Evolutionary conservation across 2,888 invertebrate species (phyloP).

Genomic region (Spodoptera picta): DNA sequence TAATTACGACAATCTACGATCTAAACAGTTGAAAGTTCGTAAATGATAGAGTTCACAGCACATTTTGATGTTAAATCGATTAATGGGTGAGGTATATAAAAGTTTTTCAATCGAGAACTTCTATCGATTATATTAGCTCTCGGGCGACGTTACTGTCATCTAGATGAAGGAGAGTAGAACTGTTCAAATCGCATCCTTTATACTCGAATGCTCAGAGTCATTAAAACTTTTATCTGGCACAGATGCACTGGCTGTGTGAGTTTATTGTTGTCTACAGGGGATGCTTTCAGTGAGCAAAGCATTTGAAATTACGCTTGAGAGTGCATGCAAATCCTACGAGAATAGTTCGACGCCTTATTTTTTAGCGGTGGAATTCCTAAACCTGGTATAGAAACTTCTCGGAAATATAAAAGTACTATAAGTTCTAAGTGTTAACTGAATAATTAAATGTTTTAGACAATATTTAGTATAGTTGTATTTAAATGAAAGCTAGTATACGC

Average conservation of each 20-base stretch:
- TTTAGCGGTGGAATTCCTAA: conserved; percentile 23
- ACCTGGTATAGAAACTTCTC: not conserved
- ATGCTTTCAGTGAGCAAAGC: conserved; percentile 69
- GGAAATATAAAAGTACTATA: not conserved
- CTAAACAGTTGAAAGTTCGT: conserved; percentile 34
- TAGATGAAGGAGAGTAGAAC: conserved; percentile 63
- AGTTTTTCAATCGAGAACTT: conserved; percentile 76
- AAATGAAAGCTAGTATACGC: too few relatives aligned
- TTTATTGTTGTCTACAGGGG: conserved; percentile 72
- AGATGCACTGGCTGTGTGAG: conserved; percentile 71
- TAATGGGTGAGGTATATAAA: conserved; percentile 62
- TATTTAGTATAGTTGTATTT: too few relatives aligned
- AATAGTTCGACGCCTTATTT: conserved; percentile 41
- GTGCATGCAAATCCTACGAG: conserved; percentile 62
- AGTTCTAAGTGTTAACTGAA: conserved; percentile 1
- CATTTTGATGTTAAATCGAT: conserved; percentile 57
- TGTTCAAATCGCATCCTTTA: conserved; percentile 69
- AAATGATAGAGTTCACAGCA: conserved; percentile 44
- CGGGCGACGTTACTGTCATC: conserved; percentile 64
- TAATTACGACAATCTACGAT: conserved; percentile 22
- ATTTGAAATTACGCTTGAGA: conserved; percentile 68
- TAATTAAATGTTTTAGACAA: too few relatives aligned
- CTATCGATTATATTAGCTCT: conserved; percentile 68
- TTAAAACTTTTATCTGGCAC: conserved; percentile 79
- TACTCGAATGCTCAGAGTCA: conserved; percentile 71